phyloP scores from a whole-genome alignment of 2,888 invertebrate species.

The Lamellibrachia satsuma region DNA sequence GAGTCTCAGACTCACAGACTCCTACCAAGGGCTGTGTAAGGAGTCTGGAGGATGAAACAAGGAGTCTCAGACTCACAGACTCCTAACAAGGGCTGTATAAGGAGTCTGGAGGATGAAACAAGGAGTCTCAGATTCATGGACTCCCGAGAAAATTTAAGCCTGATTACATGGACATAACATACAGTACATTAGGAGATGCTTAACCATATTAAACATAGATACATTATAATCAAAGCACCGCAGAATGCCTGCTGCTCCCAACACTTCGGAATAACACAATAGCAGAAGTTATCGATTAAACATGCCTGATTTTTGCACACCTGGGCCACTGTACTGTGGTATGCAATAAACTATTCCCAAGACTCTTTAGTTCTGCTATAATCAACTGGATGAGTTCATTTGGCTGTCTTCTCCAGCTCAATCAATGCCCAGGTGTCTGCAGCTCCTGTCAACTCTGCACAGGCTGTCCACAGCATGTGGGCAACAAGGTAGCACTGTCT shows the following conservation, averaged over 20 bases:
- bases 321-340: neutral
- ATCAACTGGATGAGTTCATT: constrained; percentile 4
- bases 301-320: neutral
- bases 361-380: neutral
- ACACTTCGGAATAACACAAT: neutral
- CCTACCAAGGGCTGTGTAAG: too few species aligned
- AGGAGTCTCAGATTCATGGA: too few species aligned
- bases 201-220: neutral
- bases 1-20: too few species aligned
- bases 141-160: neutral
- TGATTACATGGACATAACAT: neutral
- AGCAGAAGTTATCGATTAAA: neutral
- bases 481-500: too few species aligned
- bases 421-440: neutral
- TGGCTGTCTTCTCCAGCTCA: neutral
- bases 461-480: neutral
- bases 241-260: neutral
- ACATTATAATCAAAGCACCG: neutral
- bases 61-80: too few species aligned
- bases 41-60: too few species aligned
- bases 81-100: too few species aligned
- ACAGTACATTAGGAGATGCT: neutral
- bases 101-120: too few species aligned
- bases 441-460: neutral
- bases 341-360: neutral